Base-by-base conservation (phyloP, 1,140 invertebrate species). In the Helicoverpa armigera region DNA sequence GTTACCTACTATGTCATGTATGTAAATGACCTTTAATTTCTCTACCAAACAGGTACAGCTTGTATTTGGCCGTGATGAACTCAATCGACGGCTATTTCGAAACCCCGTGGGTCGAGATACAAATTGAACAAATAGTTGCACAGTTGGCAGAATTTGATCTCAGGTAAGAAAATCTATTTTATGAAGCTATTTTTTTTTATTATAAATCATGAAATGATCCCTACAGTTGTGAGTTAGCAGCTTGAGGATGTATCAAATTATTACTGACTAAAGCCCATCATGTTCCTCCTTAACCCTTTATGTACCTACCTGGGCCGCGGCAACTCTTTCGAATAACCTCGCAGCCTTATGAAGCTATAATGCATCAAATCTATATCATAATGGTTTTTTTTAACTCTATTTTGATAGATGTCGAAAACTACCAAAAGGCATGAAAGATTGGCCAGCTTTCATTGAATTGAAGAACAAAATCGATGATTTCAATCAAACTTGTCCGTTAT, bases 401-500 rank as follows among this genome's bases (percentile, higher is more conserved):
- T 1, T 11, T 11, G 9, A 3, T 43, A 97, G 97, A 87, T 98
- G 97, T 88, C 96, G 97, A 5, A 97, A 97, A 86, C 93, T 99
- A 53, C 98, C 98, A 0, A 97, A 96, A 93, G 98, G 96, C 5
- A 97, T 98, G 96, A 98, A 97, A 95, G 97, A 98, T 76, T 98
- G 98, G 98, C 97, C 97, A 4, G 98, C 98, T 0, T 99, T 96
- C 92, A 96, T 97, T 48, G 98, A 98, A 84, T 92, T 98, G 67
- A 98, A 98, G 84, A 98, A 97, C 82, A 98, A 98, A 90, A 98
- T 99, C 82, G 98, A 98, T 83, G 98, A 98, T 85, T 98, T 99
- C 88, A 98, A 97, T 89, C 97, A 98, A 88, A 98, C 97, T 76
- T 98, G 98, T 88, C 98, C 98, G 0, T 89, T 99, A 18, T 94